Evolutionary conservation across 2,797 vertebrate species (phyloP), one percentile per base, ranked within the genome.

Genomic region (Aulostomus chinensis): DNA sequence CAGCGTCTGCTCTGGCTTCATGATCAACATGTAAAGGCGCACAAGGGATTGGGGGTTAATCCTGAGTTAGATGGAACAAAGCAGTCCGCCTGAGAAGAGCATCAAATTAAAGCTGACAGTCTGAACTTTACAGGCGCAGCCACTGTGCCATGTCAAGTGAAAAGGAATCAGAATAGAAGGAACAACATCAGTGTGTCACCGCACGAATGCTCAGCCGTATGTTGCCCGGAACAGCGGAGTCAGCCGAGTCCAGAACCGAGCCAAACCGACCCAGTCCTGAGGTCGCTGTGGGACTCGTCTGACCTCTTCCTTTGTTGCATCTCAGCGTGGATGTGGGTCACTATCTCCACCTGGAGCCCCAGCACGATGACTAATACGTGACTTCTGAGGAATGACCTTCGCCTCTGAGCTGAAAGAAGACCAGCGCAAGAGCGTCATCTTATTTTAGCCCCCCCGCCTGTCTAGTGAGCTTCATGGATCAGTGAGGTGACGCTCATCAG

Each of bases 351-450:
- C 76, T 76, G 68, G 22, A 24, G 22, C 22, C 25, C 5, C 68
- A 79, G 78, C 68, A 60, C 14, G 31, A 69, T 83, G 83, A 82
- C 74, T 77, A 73, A 86, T 70, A 7, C n/a, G 39, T 81, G 77
- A 77, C 76, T 81, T 85, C 74, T 83, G 68, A 87, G 60, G 67
- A 67, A 59, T 76, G 76, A 80, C 81, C 75, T 83, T 68, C 66
- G 49, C 43, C 51, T 67, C 37, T n/a, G 41, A 12, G 74, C 78
- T 64, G 64, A 5, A 3, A 74, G 76, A 75, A 64, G 34, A 26
- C 11, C 50, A 40, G 35, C 71, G 46, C 45, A 58, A 29, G 45
- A 70, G 58, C 76, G 51, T 30, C 26, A 38, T 58, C 58, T 78
- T 60, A 53, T 74, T 33, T 46, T 51, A 22, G 15, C 22, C 11